Conservation (phyloP, 2,797 vertebrate genomes). For the Intellagama lesueurii region DNA sequence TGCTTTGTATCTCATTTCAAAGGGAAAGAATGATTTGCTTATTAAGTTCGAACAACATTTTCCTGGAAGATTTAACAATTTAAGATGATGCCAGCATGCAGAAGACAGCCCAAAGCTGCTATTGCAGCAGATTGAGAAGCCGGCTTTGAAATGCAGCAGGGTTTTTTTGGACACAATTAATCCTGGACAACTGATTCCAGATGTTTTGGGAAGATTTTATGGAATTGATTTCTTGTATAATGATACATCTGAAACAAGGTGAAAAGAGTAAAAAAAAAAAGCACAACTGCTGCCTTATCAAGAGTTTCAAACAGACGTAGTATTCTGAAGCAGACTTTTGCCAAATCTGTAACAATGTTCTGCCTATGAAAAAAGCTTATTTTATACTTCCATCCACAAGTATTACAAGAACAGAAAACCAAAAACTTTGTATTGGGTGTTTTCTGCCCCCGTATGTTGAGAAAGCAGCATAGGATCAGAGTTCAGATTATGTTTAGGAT, state of each 20-base stretch:
- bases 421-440: too few species aligned
- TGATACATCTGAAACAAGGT: slow-evolving; percentile 14
- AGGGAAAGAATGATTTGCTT: slow-evolving; percentile 4
- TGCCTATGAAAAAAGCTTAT: background rate
- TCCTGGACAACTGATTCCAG: slow-evolving; percentile 46
- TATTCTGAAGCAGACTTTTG: slow-evolving; percentile 35
- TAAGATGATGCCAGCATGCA: background rate
- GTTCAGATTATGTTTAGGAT: too few species aligned
- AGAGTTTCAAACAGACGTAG: background rate
- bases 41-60: slow-evolving; percentile 1
- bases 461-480: too few species aligned
- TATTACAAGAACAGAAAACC: too few species aligned
- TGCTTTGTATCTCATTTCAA: slow-evolving; percentile 26
- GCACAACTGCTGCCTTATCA: background rate
- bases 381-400: too few species aligned
- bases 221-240: slow-evolving; percentile 19
- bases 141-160: slow-evolving; percentile 20
- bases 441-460: too few species aligned
- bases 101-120: slow-evolving; percentile 2
- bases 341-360: background rate
- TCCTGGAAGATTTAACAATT: slow-evolving; percentile 20
- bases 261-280: slow-evolving; percentile 37
- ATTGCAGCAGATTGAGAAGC: slow-evolving; percentile 17
- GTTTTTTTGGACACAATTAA: slow-evolving; percentile 34
- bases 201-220: slow-evolving; percentile 13